Percentiles rank a stretch among this genome's conserved stretches.
These are phyloP conservation scores for Sinocyclocheilus maitianheensis DNA, from an alignment of 2,113 vertebrate species.

Conservation along the genomic window DNA sequence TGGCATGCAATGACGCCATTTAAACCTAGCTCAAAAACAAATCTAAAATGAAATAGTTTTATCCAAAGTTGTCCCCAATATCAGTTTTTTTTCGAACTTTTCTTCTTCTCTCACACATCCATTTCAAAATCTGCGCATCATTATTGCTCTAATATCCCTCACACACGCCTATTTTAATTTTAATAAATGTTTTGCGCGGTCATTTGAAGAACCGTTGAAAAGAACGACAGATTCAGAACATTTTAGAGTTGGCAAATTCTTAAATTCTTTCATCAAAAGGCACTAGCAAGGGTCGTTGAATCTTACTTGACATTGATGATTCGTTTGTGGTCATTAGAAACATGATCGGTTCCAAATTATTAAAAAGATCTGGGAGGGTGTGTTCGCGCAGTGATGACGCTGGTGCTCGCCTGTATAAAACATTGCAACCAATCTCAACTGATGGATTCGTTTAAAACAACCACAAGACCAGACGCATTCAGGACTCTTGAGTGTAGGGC, in stretches of 20 bases:
- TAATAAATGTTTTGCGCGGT: background rate
- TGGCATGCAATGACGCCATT: constrained; percentile 1
- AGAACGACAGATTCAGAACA: background rate
- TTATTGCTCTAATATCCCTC: background rate
- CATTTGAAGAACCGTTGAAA: background rate
- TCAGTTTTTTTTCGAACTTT: background rate
- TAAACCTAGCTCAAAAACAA: background rate
- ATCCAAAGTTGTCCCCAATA: background rate
- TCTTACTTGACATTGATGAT: background rate
- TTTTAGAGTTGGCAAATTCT: background rate
- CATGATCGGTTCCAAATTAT: background rate
- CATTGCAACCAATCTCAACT: background rate
- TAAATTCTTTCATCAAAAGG: background rate
- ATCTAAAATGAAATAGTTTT: background rate
- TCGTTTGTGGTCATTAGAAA: background rate
- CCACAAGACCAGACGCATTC: background rate
- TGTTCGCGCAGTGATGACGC: no score
- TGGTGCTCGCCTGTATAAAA: background rate
- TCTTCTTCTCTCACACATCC: background rate
- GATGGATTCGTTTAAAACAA: constrained; percentile 23
- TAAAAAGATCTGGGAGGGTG: background rate
- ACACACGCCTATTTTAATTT: background rate
- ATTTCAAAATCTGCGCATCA: background rate
- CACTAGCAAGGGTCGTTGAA: background rate
- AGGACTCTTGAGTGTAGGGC: constrained; percentile 31